Conservation (phyloP, 2,797 vertebrate species). For the Platalea minor region DNA sequence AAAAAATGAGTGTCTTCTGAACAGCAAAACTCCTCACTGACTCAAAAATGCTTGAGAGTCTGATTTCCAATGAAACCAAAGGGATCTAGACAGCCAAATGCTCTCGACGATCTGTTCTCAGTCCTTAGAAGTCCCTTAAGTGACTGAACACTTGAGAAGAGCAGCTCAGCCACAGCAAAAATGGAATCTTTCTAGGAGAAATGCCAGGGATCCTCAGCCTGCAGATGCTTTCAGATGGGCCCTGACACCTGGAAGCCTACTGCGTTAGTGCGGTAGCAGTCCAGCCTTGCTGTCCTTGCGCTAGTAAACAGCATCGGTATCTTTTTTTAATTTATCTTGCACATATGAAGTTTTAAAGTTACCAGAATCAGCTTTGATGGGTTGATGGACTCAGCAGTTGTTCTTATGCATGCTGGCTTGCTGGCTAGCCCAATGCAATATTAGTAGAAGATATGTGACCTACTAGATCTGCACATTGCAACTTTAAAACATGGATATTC, state of each 20-base stretch:
- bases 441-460: not conserved
- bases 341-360: not conserved
- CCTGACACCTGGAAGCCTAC: not conserved
- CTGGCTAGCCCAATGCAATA: not conserved
- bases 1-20: not conserved
- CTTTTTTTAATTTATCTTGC: not conserved
- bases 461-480: not conserved
- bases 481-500: not conserved
- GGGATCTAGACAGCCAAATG: not conserved
- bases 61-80: not conserved
- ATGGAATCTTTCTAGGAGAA: not conserved
- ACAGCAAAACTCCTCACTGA: not conserved
- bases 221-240: not conserved
- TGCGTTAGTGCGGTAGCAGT: rapidly evolving
- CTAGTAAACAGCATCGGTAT: rapidly evolving
- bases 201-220: not conserved
- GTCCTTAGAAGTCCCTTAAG: not conserved
- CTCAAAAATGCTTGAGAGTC: not conserved
- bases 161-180: not conserved
- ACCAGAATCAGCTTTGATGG: not conserved
- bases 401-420: not conserved
- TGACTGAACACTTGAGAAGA: not conserved
- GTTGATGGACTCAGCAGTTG: not conserved
- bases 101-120: not conserved
- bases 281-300: not conserved